phyloP scores from a whole-genome alignment of 2,888 invertebrate species.

The Patella caerulea region DNA sequence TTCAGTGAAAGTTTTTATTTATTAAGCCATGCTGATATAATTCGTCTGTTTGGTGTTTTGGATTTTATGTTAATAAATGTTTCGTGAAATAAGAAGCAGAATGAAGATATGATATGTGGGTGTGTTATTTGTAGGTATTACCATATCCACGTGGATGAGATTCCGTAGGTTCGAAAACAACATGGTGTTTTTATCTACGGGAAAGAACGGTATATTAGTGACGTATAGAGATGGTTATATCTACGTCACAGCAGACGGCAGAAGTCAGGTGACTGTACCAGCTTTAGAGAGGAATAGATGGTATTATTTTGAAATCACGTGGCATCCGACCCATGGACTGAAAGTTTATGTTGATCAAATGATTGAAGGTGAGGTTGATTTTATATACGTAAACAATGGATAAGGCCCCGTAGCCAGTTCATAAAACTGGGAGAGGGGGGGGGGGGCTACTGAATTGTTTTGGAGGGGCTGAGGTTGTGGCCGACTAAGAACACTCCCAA shows the following conservation, averaged over 20 bases:
- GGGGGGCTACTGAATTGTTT: too few species aligned
- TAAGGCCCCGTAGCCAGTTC: too few species aligned
- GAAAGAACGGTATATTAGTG: slow-evolving; percentile 59
- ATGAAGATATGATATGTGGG: slow-evolving; percentile 20
- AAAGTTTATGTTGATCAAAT: slow-evolving; percentile 57
- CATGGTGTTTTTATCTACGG: slow-evolving; percentile 63
- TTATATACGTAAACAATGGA: too few species aligned
- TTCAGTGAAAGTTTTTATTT: too few species aligned
- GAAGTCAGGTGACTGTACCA: slow-evolving; percentile 39
- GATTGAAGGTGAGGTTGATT: slow-evolving; percentile 28
- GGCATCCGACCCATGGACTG: slow-evolving; percentile 61
- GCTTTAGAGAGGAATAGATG: slow-evolving; percentile 50
- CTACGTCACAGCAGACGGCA: slow-evolving; percentile 45
- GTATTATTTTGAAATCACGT: slow-evolving; percentile 67
- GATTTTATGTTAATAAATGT: too few species aligned
- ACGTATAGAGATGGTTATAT: slow-evolving; percentile 58
- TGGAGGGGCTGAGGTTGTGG: too few species aligned
- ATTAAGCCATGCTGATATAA: too few species aligned
- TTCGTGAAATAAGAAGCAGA: too few species aligned
- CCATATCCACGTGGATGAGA: slow-evolving; percentile 63
- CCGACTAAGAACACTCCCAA: too few species aligned
- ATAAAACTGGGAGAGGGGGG: too few species aligned
- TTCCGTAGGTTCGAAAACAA: slow-evolving; percentile 58
- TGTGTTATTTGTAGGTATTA: slow-evolving; percentile 60
- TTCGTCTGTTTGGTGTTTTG: too few species aligned